Conservation (phyloP, 2,888 invertebrate species). For the Helleia helle region DNA sequence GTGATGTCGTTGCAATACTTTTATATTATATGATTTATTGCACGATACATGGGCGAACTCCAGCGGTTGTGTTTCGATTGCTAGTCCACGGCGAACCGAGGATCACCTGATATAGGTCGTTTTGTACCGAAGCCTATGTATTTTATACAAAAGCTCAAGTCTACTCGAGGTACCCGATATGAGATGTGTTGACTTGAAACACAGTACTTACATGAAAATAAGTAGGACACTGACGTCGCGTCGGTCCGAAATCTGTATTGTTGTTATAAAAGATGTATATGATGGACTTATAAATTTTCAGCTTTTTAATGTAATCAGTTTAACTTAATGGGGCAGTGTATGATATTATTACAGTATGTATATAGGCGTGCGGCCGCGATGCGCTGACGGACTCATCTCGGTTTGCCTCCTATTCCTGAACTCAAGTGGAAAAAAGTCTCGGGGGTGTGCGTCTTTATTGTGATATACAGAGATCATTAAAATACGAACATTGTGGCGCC, state of each 20-base stretch:
- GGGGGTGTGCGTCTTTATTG: conserved; percentile 2
- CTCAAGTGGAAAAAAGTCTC: conserved; percentile 7
- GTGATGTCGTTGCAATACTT: conserved; percentile 47
- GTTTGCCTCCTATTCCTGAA: conserved; percentile 8
- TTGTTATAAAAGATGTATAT: conserved; percentile 51
- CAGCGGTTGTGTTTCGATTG: conserved; percentile 15
- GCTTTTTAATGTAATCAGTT: conserved; percentile 61
- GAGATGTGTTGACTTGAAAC: conserved; percentile 32
- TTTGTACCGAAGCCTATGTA: conserved; percentile 9
- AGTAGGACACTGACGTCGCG: conserved; percentile 10
- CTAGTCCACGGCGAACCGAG: conserved; percentile 3
- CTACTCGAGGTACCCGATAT: conserved; percentile 8
- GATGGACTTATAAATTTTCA: conserved; percentile 63
- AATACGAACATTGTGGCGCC: conserved; percentile 6
- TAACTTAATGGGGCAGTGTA: conserved; percentile 48
- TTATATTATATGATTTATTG: conserved; percentile 42
- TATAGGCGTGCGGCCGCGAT: conserved; percentile 4
- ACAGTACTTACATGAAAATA: conserved; percentile 52
- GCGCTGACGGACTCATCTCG: conserved; percentile 1
- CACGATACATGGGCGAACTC: conserved; percentile 30
- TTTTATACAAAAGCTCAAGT: conserved; percentile 15
- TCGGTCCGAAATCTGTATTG: conserved; percentile 27
- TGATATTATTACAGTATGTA: conserved; percentile 25
- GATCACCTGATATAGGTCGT: conserved; percentile 6
- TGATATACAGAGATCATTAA: conserved; percentile 2